A percentile compares a stretch with the other conserved stretches of the same genome.
These are phyloP conservation scores for Zaprionus tsacasi DNA, from an alignment of 1,140 invertebrate genomes.

Conservation along the genomic window DNA sequence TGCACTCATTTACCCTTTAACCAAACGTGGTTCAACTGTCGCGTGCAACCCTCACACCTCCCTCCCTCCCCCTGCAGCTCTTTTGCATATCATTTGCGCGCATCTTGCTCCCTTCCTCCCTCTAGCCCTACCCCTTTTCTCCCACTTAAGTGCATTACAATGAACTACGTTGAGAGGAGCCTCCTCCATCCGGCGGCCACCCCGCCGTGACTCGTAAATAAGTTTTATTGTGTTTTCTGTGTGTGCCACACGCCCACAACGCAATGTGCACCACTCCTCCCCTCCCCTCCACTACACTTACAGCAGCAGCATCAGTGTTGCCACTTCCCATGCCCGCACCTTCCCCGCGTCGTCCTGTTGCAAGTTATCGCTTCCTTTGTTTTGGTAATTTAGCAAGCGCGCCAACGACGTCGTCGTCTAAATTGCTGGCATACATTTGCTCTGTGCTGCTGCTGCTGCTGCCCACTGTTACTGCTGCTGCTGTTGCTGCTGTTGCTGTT, in stretches of 20 bases:
- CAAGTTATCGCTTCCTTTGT: slow-evolving; percentile 81
- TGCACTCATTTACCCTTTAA: slow-evolving; percentile 79
- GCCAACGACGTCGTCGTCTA: slow-evolving; percentile 70
- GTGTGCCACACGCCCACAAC: slow-evolving; percentile 62
- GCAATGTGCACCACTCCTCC: neutral
- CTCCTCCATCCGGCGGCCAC: slow-evolving; percentile 28
- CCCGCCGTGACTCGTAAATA: slow-evolving; percentile 81
- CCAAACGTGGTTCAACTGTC: slow-evolving; percentile 61
- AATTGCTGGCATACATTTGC: slow-evolving; percentile 77
- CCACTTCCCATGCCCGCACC: neutral
- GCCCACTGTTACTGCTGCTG: slow-evolving; percentile 48
- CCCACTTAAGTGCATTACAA: slow-evolving; percentile 77
- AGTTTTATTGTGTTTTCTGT: slow-evolving; percentile 76
- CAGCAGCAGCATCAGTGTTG: slow-evolving; percentile 24
- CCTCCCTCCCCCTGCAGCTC: neutral
- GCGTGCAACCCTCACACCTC: slow-evolving; percentile 6
- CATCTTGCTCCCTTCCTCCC: slow-evolving; percentile 47
- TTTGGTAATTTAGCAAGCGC: slow-evolving; percentile 80
- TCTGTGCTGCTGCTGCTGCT: slow-evolving; percentile 39
- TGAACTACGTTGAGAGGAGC: slow-evolving; percentile 64
- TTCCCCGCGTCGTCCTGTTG: slow-evolving; percentile 36
- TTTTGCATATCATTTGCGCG: slow-evolving; percentile 80
- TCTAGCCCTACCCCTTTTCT: neutral
- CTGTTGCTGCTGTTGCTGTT: slow-evolving; percentile 27
- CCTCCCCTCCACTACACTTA: neutral